Evolutionary conservation across 2,888 invertebrate genomes (phyloP).

Genomic region (Drosophila acutilabella): DNA sequence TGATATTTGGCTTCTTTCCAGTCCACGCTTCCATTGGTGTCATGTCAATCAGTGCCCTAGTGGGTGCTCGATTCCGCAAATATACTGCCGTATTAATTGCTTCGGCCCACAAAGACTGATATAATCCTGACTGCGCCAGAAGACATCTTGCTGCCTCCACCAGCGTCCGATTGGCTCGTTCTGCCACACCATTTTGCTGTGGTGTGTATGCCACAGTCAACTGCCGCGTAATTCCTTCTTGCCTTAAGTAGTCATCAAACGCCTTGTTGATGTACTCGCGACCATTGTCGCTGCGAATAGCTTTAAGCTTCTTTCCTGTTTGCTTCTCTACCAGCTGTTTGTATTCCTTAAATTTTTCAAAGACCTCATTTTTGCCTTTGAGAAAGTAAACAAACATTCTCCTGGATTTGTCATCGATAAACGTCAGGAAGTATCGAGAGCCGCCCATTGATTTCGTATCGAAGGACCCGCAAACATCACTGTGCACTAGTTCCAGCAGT

Average conservation of each 20-base stretch:
- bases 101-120: background rate
- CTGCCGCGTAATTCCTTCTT: slow-evolving; percentile 1
- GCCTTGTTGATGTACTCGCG: slow-evolving; percentile 1
- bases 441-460: slow-evolving; percentile 30
- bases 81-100: background rate
- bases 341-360: slow-evolving; percentile 9
- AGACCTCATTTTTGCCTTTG: background rate
- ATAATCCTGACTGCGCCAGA: background rate
- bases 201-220: slow-evolving; percentile 1
- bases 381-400: slow-evolving; percentile 2
- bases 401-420: slow-evolving; percentile 25
- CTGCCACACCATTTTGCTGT: slow-evolving; percentile 14
- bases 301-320: slow-evolving; percentile 15
- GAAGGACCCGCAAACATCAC: slow-evolving; percentile 44
- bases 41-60: background rate
- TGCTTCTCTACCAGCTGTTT: slow-evolving; percentile 15
- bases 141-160: slow-evolving; percentile 16
- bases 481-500: slow-evolving; percentile 20
- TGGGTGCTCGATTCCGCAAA: background rate
- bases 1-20: slow-evolving; percentile 1
- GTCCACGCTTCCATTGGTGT: slow-evolving; percentile 18
- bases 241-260: background rate
- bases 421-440: slow-evolving; percentile 33
- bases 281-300: slow-evolving; percentile 23
- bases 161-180: slow-evolving; percentile 7